phyloP scores from a whole-genome alignment of 2,113 vertebrate genomes.

The Varanus salvator region DNA sequence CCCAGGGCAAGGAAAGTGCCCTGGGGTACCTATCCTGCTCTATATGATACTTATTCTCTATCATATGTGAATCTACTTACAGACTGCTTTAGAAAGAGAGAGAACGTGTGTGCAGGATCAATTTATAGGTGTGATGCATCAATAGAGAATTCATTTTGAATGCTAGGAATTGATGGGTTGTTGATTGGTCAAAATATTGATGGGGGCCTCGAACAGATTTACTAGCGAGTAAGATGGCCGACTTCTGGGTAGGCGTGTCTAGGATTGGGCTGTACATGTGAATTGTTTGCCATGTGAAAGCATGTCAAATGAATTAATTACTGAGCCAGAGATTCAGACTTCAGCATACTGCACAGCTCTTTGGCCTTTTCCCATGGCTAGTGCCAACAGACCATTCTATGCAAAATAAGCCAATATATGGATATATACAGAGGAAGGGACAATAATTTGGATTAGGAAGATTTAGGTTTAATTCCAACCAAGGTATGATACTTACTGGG shows the following conservation, averaged over 20 bases:
- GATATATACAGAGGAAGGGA: not conserved
- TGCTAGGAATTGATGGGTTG: not conserved
- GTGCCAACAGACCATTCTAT: conserved; percentile 32
- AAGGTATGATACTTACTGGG: too few relatives aligned
- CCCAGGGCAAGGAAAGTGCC: not conserved
- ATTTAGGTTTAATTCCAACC: too few relatives aligned
- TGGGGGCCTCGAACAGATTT: not conserved
- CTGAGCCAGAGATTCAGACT: not conserved
- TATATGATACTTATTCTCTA: too few relatives aligned
- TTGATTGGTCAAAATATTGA: too few relatives aligned
- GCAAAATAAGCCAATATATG: not conserved
- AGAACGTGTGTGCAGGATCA: not conserved
- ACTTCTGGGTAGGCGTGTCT: not conserved
- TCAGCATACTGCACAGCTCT: not conserved
- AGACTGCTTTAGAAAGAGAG: not conserved
- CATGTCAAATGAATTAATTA: not conserved
- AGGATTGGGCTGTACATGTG: not conserved
- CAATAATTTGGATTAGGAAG: too few relatives aligned
- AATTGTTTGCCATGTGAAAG: not conserved
- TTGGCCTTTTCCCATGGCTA: conserved; percentile 28
- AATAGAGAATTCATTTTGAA: not conserved
- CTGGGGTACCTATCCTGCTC: not conserved
- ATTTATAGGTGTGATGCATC: not conserved
- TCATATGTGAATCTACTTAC: not conserved
- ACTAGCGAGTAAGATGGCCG: not conserved